Conservation (phyloP, 2,888 invertebrate genomes). For the Platycheirus albimanus region DNA sequence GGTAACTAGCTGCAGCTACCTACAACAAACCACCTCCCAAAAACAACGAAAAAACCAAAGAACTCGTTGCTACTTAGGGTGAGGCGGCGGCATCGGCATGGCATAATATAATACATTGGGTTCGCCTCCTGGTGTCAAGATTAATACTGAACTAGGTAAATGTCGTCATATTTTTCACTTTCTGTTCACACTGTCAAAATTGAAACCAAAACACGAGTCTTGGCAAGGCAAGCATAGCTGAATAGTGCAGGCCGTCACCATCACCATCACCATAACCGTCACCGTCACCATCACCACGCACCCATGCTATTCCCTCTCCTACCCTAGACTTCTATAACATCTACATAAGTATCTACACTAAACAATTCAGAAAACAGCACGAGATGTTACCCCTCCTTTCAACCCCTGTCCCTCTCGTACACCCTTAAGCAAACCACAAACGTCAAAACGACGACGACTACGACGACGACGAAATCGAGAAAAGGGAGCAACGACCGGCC, state of each 20-base stretch:
- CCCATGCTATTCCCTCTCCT: conserved; percentile 43
- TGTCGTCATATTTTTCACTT: conserved; percentile 60
- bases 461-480: conserved; percentile 75
- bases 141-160: conserved; percentile 62
- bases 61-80: conserved; percentile 28
- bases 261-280: too few relatives aligned
- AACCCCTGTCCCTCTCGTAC: not conserved
- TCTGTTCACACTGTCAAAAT: conserved; percentile 11
- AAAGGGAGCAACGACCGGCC: conserved; percentile 81
- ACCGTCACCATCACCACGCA: conserved; percentile 55
- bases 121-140: conserved; percentile 69
- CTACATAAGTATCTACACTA: not conserved
- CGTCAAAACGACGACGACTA: conserved; percentile 52
- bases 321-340: conserved; percentile 22
- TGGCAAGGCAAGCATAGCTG: conserved; percentile 43
- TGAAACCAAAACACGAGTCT: conserved; percentile 22
- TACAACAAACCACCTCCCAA: conserved; percentile 43
- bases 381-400: conserved; percentile 52
- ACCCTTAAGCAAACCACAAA: conserved; percentile 25
- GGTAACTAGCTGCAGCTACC: conserved; percentile 22
- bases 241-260: conserved; percentile 51
- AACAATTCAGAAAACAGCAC: conserved; percentile 48
- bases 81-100: conserved; percentile 5
- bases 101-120: conserved; percentile 52
- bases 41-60: conserved; percentile 6